Percentiles rank a stretch among this genome's conserved stretches.
phyloP scores from a whole-genome alignment of 2,888 invertebrate genomes.

The Myopa tessellatipennis region DNA sequence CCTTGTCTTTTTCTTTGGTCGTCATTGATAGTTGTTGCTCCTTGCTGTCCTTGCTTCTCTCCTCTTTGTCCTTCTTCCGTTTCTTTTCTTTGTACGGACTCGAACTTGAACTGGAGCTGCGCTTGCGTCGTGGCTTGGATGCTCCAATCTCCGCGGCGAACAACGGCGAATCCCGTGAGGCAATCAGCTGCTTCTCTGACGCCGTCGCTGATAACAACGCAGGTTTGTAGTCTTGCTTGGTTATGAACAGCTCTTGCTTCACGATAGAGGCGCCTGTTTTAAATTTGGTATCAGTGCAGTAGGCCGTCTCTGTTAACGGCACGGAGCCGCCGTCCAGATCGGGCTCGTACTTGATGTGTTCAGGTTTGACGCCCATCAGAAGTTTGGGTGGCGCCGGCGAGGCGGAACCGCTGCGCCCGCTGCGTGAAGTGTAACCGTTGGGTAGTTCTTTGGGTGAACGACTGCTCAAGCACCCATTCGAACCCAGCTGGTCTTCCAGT shows the following conservation, averaged over 20 bases:
- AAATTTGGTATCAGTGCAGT: conserved; percentile 57
- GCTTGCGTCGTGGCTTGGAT: conserved; percentile 60
- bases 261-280: conserved; percentile 51
- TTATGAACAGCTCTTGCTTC: conserved; percentile 58
- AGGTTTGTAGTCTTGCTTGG: conserved; percentile 58
- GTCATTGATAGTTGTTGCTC: background rate
- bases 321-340: conserved; percentile 47
- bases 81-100: conserved; percentile 68
- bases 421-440: conserved; percentile 46
- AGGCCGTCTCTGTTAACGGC: conserved; percentile 37
- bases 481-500: conserved; percentile 38
- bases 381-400: conserved; percentile 49
- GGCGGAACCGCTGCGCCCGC: conserved; percentile 33
- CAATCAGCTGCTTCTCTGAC: conserved; percentile 40
- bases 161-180: conserved; percentile 19
- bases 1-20: conserved; percentile 58
- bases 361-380: conserved; percentile 57
- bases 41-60: conserved; percentile 31
- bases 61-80: conserved; percentile 64
- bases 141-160: conserved; percentile 3
- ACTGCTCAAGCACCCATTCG: conserved; percentile 57
- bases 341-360: conserved; percentile 60
- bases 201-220: conserved; percentile 40
- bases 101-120: conserved; percentile 65
- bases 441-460: conserved; percentile 57